Percentiles rank a stretch among this genome's conserved stretches.
Conservation (phyloP, 2,797 vertebrate species). For the Ibycter americanus region DNA sequence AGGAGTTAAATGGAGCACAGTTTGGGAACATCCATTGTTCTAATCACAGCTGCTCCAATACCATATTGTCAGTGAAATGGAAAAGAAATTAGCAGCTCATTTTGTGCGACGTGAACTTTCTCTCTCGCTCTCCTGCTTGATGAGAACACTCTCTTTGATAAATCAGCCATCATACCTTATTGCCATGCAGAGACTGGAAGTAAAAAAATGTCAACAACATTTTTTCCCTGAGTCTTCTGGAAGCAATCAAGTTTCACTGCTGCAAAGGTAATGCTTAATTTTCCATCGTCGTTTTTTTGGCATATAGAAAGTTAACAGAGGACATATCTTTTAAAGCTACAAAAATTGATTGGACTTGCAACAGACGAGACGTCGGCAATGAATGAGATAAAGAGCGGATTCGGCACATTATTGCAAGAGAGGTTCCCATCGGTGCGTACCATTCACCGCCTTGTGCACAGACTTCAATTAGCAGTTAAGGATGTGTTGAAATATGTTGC, state of each 20-base stretch:
- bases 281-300: constrained; percentile 28
- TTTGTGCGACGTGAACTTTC: constrained; percentile 76
- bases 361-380: constrained; percentile 42
- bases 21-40: constrained; percentile 75
- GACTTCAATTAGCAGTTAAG: constrained; percentile 77
- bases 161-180: constrained; percentile 76
- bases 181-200: constrained; percentile 71
- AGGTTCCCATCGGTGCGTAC: constrained; percentile 54
- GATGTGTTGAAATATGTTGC: constrained; percentile 70
- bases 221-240: constrained; percentile 66
- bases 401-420: constrained; percentile 43
- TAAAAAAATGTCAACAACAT: constrained; percentile 72
- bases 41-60: constrained; percentile 77
- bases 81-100: constrained; percentile 81
- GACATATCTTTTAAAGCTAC: constrained; percentile 62
- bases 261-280: constrained; percentile 71
- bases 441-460: constrained; percentile 42
- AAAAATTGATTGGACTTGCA: constrained; percentile 66
- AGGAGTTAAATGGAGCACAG: constrained; percentile 71
- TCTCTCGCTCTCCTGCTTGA: constrained; percentile 71
- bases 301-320: constrained; percentile 62
- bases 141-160: constrained; percentile 73
- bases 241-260: constrained; percentile 76
- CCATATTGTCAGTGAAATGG: constrained; percentile 76
- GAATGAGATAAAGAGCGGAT: constrained; percentile 54